A percentile compares a stretch with the other conserved stretches of the same genome.
Conservation (phyloP, 1,140 invertebrate genomes). For the Dreissena polymorpha region DNA sequence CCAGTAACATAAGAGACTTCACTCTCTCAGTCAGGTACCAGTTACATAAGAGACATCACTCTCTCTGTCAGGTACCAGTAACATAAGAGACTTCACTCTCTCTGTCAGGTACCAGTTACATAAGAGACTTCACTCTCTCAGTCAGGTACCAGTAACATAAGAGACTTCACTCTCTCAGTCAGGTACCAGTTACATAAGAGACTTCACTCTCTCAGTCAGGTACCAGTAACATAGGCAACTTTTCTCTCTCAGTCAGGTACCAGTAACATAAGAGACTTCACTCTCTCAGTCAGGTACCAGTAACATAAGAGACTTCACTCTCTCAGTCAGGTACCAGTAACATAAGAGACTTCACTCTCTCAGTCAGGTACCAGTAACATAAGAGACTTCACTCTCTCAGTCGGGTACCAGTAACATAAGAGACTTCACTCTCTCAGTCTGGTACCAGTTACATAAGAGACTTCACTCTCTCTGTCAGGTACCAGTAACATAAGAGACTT, state of each 20-base stretch:
- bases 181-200: background rate
- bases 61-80: slow-evolving; percentile 90
- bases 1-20: background rate
- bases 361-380: background rate
- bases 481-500: background rate
- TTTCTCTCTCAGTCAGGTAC: background rate
- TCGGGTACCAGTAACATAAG: background rate
- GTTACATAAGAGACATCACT: slow-evolving; percentile 98
- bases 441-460: background rate
- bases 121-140: background rate
- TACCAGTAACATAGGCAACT: background rate
- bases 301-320: background rate
- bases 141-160: background rate
- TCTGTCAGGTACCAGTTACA: background rate
- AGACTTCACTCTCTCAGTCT: background rate
- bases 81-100: background rate
- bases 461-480: background rate
- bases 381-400: background rate
- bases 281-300: slow-evolving; percentile 92
- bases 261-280: slow-evolving; percentile 98
- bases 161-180: background rate
- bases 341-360: background rate
- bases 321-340: background rate
- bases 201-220: background rate
- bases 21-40: slow-evolving; percentile 84